These are phyloP conservation scores for Carpatolechia fugitivella DNA, from an alignment of 2,888 invertebrate genomes.

Conservation along the genomic window DNA sequence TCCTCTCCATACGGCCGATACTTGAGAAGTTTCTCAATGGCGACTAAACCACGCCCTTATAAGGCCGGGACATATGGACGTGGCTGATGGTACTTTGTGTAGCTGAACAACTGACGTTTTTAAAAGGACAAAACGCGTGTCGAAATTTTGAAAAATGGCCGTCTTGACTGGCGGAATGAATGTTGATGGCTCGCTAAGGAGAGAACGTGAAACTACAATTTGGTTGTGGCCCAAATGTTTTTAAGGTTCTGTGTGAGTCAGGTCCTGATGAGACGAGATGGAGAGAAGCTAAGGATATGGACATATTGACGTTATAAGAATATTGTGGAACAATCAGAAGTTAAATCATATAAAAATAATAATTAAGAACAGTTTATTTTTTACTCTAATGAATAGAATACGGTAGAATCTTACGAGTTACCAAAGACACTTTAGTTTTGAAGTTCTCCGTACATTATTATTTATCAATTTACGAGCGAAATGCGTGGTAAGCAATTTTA, in stretches of 20 bases:
- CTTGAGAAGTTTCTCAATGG: slow-evolving; percentile 51
- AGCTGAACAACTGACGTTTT: slow-evolving; percentile 15
- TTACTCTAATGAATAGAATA: too few species aligned
- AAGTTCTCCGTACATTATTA: too few species aligned
- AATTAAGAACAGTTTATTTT: too few species aligned
- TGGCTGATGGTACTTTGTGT: slow-evolving; percentile 8
- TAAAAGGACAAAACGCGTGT: slow-evolving; percentile 25
- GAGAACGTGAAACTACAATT: slow-evolving; percentile 4
- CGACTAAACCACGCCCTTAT: slow-evolving; percentile 60
- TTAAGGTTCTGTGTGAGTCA: not conserved
- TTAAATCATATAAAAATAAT: too few species aligned
- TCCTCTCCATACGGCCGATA: slow-evolving; percentile 27
- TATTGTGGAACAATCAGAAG: too few species aligned
- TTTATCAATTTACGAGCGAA: too few species aligned
- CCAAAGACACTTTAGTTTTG: too few species aligned
- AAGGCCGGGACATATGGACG: slow-evolving; percentile 53
- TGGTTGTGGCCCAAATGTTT: slow-evolving; percentile 1
- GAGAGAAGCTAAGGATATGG: too few species aligned
- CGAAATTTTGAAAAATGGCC: slow-evolving; percentile 26
- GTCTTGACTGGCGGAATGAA: slow-evolving; percentile 12
- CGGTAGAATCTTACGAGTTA: too few species aligned
- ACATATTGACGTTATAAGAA: too few species aligned
- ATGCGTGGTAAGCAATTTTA: too few species aligned
- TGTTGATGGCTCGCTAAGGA: slow-evolving; percentile 2
- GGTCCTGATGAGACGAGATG: too few species aligned